These are phyloP conservation scores for Dicrostonyx torquatus DNA, from an alignment of 2,797 vertebrate genomes.

Conservation along the genomic window DNA sequence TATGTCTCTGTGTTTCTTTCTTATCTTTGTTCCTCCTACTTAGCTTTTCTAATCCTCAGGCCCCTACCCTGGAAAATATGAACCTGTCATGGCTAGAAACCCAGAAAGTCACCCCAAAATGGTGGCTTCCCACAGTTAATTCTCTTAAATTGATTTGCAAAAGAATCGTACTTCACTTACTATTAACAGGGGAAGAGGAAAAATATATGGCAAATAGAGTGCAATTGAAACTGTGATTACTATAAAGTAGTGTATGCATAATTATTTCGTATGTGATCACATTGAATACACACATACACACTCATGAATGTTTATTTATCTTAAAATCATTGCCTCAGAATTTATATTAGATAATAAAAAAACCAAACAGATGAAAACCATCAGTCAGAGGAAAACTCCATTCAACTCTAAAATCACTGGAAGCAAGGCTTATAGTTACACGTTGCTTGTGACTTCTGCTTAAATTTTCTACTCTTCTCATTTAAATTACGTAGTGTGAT, in stretches of 20 bases:
- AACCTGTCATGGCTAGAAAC: too few species aligned
- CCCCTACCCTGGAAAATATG: too few species aligned
- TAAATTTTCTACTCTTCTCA: background rate
- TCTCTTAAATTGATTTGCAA: background rate
- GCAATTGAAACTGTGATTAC: background rate
- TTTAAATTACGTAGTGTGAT: background rate
- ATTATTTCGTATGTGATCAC: background rate
- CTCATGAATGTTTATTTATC: background rate
- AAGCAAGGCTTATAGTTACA: background rate
- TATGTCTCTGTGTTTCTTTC: too few species aligned
- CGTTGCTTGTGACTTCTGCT: background rate
- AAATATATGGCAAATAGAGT: background rate
- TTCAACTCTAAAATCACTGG: background rate
- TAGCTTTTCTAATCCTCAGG: too few species aligned
- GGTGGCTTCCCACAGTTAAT: background rate
- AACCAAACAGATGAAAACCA: background rate
- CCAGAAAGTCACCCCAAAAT: too few species aligned
- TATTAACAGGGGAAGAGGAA: background rate
- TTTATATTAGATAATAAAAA: background rate
- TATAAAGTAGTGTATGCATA: background rate
- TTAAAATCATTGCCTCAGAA: constrained; percentile 14
- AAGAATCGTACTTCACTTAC: background rate
- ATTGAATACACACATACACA: background rate
- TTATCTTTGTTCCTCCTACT: too few species aligned
- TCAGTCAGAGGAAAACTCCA: background rate